Evolutionary conservation across 2,797 vertebrate species (phyloP).

Genomic region (Macropus fuliginosus): DNA sequence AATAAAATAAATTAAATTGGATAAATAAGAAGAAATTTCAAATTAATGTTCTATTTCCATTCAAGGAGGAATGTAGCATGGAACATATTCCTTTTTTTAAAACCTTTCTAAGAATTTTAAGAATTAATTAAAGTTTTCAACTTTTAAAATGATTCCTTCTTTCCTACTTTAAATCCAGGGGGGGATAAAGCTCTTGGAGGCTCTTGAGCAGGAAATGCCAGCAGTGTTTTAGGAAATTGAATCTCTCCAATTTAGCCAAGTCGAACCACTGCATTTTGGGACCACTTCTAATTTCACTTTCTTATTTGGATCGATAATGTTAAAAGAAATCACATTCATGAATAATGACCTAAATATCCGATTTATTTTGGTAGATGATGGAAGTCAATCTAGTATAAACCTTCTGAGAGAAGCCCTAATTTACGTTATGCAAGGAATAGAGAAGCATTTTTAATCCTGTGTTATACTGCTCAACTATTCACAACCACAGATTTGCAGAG

Average conservation of each 20-base stretch:
- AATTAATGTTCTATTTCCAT: background rate
- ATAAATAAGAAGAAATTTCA: background rate
- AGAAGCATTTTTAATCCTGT: background rate
- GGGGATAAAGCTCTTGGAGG: background rate
- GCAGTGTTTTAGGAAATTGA: background rate
- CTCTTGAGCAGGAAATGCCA: background rate
- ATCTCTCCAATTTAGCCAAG: background rate
- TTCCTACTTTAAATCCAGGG: constrained; percentile 12
- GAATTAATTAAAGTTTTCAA: background rate
- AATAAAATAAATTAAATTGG: background rate
- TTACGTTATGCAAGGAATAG: background rate
- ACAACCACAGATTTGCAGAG: background rate
- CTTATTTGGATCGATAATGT: background rate
- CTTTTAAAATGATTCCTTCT: background rate
- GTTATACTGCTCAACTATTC: background rate
- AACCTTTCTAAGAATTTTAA: background rate
- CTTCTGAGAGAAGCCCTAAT: background rate
- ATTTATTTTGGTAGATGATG: background rate
- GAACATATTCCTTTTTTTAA: background rate
- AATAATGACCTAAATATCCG: background rate
- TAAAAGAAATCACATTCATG: background rate
- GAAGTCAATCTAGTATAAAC: background rate
- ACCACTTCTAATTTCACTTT: background rate
- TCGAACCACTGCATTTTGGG: background rate
- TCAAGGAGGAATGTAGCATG: background rate